Evolutionary conservation across 2,888 invertebrate species (phyloP), one percentile per base, ranked within the genome.

Genomic region (Pedicia rivosa): DNA sequence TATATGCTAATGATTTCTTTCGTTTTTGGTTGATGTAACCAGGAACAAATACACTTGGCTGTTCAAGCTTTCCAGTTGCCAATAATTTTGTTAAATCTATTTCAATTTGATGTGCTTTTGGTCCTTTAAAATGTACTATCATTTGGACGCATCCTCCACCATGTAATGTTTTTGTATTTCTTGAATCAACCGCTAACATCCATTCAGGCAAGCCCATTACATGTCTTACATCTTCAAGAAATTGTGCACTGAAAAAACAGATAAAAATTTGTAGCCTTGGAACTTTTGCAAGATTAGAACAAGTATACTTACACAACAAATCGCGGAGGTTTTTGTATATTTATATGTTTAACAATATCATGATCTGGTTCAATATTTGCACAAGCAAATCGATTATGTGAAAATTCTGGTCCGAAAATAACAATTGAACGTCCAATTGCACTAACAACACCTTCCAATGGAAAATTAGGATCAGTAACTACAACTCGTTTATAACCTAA

Each of bases 291-390:
- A 24, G n/a, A n/a, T n/a, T n/a, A n/a, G n/a, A n/a, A n/a, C n/a
- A n/a, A 14, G 19, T 13, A 16, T 39, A 67, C 78, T 74, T 64
- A 90, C 87, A 84, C 68, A 13, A 87, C 83, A 59, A 91, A 91
- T 57, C 83, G 67, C 1, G 88, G 87, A 32, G 87, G 82, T 56
- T 80, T 83, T 57, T 80, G 76, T 20, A 91, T 74, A 47, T 88
- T 88, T 1, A 80, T 79, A 51, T 80, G 88, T 62, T 88, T 90
- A 35, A 90, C 77, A 42, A 90, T 84, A 56, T 91, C 84, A 52
- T 83, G 77, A 55, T 91, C 91, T 0, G 86, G 82, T 52, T 82
- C 80, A 43, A 92, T 84, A 56, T 90, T 91, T 36, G 90, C 90
- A 57, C 91, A 91, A 2, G 90, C 88, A 55, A 80, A 80, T 45